Evolutionary conservation across 1,140 invertebrate species (phyloP).

Genomic region (Mya arenaria): DNA sequence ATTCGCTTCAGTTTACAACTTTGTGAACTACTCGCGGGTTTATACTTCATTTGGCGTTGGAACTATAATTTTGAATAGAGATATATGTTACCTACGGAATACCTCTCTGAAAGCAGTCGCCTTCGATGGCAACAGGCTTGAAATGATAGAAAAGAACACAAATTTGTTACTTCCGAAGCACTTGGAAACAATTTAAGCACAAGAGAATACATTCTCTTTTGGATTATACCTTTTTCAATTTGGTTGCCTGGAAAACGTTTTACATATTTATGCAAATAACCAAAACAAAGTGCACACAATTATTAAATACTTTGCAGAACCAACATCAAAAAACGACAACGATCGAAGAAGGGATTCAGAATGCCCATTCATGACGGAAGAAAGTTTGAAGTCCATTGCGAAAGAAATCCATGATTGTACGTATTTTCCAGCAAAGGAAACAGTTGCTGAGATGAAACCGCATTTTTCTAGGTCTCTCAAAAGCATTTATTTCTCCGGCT

Average conservation of each 20-base stretch:
- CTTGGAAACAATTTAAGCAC: background rate
- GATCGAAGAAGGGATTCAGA: background rate
- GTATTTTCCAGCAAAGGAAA: background rate
- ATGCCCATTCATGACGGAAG: background rate
- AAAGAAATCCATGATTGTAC: background rate
- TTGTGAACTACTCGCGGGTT: slow-evolving; percentile 23
- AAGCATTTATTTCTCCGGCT: background rate
- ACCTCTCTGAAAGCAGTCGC: slow-evolving; percentile 18
- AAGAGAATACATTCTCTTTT: background rate
- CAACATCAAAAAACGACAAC: background rate
- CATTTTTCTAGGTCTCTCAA: background rate
- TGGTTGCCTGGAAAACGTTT: background rate
- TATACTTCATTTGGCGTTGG: slow-evolving; percentile 11
- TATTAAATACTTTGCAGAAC: background rate
- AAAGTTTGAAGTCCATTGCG: background rate
- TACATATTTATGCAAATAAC: background rate
- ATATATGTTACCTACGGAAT: slow-evolving; percentile 48
- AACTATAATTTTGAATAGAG: background rate
- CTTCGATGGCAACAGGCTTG: background rate
- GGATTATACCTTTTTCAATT: background rate
- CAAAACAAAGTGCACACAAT: background rate
- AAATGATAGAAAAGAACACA: slow-evolving; percentile 10
- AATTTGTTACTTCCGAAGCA: background rate
- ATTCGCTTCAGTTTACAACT: slow-evolving; percentile 34
- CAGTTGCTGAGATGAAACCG: background rate